Conservation (phyloP, 2,888 invertebrate species). For the Erebia ligea region DNA sequence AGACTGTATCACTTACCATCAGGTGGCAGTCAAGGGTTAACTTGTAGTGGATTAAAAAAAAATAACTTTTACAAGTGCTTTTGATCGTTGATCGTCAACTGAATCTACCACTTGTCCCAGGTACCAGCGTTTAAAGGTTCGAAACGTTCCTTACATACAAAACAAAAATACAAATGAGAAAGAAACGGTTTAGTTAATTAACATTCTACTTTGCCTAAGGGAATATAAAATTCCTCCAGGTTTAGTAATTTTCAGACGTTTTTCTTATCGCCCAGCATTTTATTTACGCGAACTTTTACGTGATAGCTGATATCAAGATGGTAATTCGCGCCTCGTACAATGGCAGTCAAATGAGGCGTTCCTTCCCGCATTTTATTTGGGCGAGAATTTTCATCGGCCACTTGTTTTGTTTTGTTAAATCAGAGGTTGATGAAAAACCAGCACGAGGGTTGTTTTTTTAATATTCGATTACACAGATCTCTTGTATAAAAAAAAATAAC, state of each 20-base stretch:
- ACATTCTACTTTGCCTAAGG: neutral
- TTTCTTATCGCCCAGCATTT: slow-evolving; percentile 14
- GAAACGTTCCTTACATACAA: too few relatives aligned
- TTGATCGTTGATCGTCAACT: too few relatives aligned
- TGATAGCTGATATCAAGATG: slow-evolving; percentile 23
- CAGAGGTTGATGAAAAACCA: neutral
- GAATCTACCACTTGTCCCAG: too few relatives aligned
- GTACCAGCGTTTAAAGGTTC: too few relatives aligned
- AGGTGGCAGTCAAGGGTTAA: too few relatives aligned
- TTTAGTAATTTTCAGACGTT: slow-evolving; percentile 17
- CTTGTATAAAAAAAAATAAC: too few relatives aligned
- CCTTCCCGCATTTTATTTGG: slow-evolving; percentile 14
- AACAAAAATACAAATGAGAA: neutral
- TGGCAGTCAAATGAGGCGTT: slow-evolving; percentile 16
- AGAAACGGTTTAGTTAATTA: neutral
- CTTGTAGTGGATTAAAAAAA: too few relatives aligned
- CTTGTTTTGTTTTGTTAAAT: neutral
- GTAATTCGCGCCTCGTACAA: slow-evolving; percentile 19
- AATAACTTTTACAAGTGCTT: too few relatives aligned
- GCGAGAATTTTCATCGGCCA: slow-evolving; percentile 10
- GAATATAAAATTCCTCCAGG: slow-evolving; percentile 7
- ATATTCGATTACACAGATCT: too few relatives aligned
- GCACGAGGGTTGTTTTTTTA: neutral
- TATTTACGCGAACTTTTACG: slow-evolving; percentile 23
- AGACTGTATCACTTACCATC: too few relatives aligned